phyloP scores from a whole-genome alignment of 2,888 invertebrate species.

The Mactromeris polynyma region DNA sequence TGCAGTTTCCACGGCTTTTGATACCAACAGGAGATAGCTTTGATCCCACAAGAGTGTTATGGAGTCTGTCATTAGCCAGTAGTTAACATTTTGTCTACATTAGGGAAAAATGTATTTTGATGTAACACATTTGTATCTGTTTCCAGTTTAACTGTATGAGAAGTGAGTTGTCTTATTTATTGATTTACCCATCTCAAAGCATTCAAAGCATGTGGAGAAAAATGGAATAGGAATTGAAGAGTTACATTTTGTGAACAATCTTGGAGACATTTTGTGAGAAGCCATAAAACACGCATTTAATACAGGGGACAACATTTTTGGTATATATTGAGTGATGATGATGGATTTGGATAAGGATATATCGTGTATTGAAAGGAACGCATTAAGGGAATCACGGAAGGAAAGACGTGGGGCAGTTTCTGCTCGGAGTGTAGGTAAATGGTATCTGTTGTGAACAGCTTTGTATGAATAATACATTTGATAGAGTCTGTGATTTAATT shows the following conservation, averaged over 20 bases:
- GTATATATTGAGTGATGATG: not conserved
- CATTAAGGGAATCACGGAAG: slow-evolving; percentile 63
- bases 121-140: slow-evolving; percentile 9
- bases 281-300: not conserved
- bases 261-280: not conserved
- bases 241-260: slow-evolving; percentile 14
- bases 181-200: slow-evolving; percentile 12
- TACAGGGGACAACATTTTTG: not conserved
- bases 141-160: slow-evolving; percentile 6
- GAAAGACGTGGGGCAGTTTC: slow-evolving; percentile 65
- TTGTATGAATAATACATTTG: slow-evolving; percentile 1
- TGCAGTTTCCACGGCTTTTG: not conserved
- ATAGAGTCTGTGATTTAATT: not conserved
- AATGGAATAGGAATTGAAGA: slow-evolving; percentile 8
- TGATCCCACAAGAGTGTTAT: not conserved
- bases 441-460: slow-evolving; percentile 1
- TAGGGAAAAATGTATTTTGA: slow-evolving; percentile 10
- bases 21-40: not conserved
- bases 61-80: slow-evolving; percentile 2
- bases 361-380: slow-evolving; percentile 57
- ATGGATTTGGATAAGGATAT: slow-evolving; percentile 30
- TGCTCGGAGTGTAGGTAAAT: slow-evolving; percentile 62
- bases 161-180: slow-evolving; percentile 15
- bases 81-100: not conserved
- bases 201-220: slow-evolving; percentile 1